phyloP scores from a whole-genome alignment of 2,888 invertebrate species.

The Polymixis flavicincta region DNA sequence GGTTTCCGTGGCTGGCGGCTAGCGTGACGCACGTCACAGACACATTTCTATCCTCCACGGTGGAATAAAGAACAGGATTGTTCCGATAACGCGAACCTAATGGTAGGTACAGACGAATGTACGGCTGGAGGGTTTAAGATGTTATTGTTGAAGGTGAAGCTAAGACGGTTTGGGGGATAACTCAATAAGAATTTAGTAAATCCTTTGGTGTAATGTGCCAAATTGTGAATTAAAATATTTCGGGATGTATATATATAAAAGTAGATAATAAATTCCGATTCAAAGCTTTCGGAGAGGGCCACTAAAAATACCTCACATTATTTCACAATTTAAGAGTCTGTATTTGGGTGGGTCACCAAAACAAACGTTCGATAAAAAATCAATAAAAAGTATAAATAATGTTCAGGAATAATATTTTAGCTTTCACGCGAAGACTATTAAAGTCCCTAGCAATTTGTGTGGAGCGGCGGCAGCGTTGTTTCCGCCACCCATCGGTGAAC shows the following conservation, averaged over 20 bases:
- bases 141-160: background rate
- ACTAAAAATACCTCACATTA: background rate
- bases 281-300: background rate
- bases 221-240: conserved; percentile 5
- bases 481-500: conserved; percentile 52
- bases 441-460: conserved; percentile 40
- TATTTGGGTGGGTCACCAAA: background rate
- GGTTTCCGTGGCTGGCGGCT: conserved; percentile 69
- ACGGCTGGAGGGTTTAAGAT: conserved; percentile 18
- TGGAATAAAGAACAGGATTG: conserved; percentile 64
- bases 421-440: conserved; percentile 41
- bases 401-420: conserved; percentile 6
- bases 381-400: conserved; percentile 17
- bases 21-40: conserved; percentile 77
- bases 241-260: background rate
- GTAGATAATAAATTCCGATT: background rate
- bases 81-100: conserved; percentile 63
- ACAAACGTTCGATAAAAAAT: conserved; percentile 1
- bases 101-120: conserved; percentile 49
- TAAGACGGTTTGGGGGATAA: conserved; percentile 3
- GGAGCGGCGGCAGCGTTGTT: conserved; percentile 50
- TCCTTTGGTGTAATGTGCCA: background rate
- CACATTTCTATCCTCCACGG: conserved; percentile 74
- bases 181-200: background rate
- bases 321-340: background rate